phyloP scores from a whole-genome alignment of 35 echinoderm and acorn worm genomes.

The Ptychodera flava region DNA sequence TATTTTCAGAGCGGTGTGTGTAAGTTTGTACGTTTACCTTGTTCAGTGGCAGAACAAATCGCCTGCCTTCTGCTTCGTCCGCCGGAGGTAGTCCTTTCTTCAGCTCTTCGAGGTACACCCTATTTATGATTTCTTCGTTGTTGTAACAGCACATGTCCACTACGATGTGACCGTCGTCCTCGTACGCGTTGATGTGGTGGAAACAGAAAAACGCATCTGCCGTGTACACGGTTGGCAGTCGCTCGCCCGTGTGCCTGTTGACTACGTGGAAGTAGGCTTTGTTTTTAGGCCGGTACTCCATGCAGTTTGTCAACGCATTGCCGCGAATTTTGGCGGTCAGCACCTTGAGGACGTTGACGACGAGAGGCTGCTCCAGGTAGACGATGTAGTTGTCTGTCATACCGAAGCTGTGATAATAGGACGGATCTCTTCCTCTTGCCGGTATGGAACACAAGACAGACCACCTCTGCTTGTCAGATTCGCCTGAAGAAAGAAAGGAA shows the following conservation, averaged over 20 bases:
- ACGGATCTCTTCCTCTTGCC: slow-evolving; percentile 58
- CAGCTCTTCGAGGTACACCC: not conserved
- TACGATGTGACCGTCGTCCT: slow-evolving; percentile 45
- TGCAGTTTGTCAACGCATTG: not conserved
- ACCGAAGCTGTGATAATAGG: slow-evolving; percentile 84
- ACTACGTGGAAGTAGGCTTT: slow-evolving; percentile 33
- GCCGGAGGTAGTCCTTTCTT: not conserved
- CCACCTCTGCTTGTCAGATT: no score
- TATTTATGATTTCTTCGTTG: not conserved
- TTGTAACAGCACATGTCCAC: not conserved
- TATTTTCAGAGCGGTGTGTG: not conserved
- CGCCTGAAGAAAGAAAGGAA: no score
- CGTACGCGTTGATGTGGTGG: slow-evolving; percentile 79
- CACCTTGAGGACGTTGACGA: slow-evolving; percentile 32
- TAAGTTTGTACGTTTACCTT: not conserved
- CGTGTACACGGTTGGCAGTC: slow-evolving; percentile 27
- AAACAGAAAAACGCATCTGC: slow-evolving; percentile 75
- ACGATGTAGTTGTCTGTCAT: slow-evolving; percentile 79
- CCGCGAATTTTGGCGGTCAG: slow-evolving; percentile 13
- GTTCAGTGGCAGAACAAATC: not conserved
- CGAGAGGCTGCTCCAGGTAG: slow-evolving; percentile 65
- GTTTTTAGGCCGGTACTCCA: slow-evolving; percentile 15
- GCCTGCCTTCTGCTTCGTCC: not conserved
- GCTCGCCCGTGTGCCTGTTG: slow-evolving; percentile 30
- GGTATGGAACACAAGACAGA: no score